Evolutionary conservation across 2,797 vertebrate genomes (phyloP).

Genomic region (Zenarchopterus dispar): DNA sequence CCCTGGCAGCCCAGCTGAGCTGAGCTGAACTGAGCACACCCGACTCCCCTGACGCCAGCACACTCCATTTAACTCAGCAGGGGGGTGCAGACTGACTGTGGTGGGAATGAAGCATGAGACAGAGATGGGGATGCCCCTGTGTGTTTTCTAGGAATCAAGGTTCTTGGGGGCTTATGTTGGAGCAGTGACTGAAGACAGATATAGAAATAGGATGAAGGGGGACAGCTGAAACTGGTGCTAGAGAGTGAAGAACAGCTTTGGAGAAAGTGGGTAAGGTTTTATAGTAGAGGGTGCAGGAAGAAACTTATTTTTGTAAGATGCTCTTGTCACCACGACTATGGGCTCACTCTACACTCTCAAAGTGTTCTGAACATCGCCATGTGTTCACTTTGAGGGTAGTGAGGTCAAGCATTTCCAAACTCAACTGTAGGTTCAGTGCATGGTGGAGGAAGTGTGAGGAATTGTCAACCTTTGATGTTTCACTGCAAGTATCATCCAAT

Average conservation of each 20-base stretch:
- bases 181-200: conserved; percentile 61
- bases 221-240: conserved; percentile 47
- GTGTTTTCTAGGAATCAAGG: conserved; percentile 33
- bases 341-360: too few relatives aligned
- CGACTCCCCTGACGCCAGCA: conserved; percentile 72
- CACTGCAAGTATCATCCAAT: too few relatives aligned
- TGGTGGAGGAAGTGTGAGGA: too few relatives aligned
- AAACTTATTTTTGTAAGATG: conserved; percentile 23
- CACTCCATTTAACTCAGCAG: conserved; percentile 82
- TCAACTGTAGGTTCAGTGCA: too few relatives aligned
- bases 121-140: conserved; percentile 58
- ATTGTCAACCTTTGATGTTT: too few relatives aligned
- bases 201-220: conserved; percentile 56
- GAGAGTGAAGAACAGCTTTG: conserved; percentile 25
- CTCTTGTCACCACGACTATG: conserved; percentile 16
- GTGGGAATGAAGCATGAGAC: conserved; percentile 72
- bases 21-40: conserved; percentile 72
- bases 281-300: conserved; percentile 37
- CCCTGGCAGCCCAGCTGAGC: conserved; percentile 71
- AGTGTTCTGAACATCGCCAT: too few relatives aligned
- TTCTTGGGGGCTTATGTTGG: conserved; percentile 33
- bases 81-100: conserved; percentile 66
- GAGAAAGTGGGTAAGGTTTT: conserved; percentile 7
- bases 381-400: too few relatives aligned
- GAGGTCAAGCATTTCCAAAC: too few relatives aligned